Evolutionary conservation across 2,113 vertebrate genomes (phyloP), one percentile per base, ranked within the genome.

Genomic region (Crotalus tigris): DNA sequence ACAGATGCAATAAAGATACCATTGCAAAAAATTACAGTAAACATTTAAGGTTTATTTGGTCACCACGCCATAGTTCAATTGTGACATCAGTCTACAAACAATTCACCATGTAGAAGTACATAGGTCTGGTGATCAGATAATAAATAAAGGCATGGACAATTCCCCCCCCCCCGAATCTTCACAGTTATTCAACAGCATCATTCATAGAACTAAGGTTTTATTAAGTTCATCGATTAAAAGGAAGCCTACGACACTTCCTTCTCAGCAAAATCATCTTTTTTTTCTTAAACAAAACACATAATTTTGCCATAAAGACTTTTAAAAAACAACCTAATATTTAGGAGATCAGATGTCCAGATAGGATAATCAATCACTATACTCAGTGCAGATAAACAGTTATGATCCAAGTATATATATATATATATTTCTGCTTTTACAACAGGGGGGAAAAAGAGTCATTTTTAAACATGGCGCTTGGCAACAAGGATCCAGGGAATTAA

Each of bases 21-120:
- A 46, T 91, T 57, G 92, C 90, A 92, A 95, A 95, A 96, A 95
- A 33, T 95, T 94, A 95, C 95, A 93, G 94, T 92, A 96, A 96
- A 96, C 95, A 0, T 97, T 97, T 97, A 96, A 97, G 96, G 59
- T 87, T 39, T 92, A 95, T 97, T 96, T 95, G 85, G 96, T 96
- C 95, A 97, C 97, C 95, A 96, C 93, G 95, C 88, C 95, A 93
- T 93, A 91, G 94, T 92, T 91, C 95, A 95, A 93, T 53, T 90
- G 96, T 96, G 96, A 95, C 94, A 95, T 54, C 8, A 15, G 75
- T 95, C 96, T 97, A 97, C 96, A 97, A 97, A 95, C 93, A 93
- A 9, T 91, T 91, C 93, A 88, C 96, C 95, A 95, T 61, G 0
- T 53, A 87, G 93, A 93, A 97, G 94, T 93, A 97, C 95, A 91